A percentile compares a stretch with the other conserved stretches of the same genome.
These are phyloP conservation scores for Percina caprodes DNA, from an alignment of 2,113 vertebrate species.

Conservation along the genomic window DNA sequence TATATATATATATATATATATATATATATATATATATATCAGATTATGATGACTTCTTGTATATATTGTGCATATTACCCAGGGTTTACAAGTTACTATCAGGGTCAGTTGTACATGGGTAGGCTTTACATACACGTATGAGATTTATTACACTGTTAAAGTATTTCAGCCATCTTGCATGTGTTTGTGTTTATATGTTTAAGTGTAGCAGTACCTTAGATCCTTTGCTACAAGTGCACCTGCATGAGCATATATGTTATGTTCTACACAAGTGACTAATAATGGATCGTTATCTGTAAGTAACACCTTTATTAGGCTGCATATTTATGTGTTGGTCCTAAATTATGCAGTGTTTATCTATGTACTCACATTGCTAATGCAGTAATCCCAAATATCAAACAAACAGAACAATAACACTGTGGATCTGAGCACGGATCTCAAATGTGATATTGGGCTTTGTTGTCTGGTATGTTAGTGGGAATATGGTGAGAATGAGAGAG, in stretches of 20 bases:
- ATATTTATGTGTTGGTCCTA: constrained; percentile 39
- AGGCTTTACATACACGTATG: constrained; percentile 44
- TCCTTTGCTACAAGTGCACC: constrained; percentile 39
- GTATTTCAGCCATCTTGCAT: constrained; percentile 60
- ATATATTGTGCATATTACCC: constrained; percentile 13
- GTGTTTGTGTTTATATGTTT: constrained; percentile 59
- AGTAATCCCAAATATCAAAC: constrained; percentile 68
- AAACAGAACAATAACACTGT: constrained; percentile 62
- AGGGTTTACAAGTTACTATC: constrained; percentile 30
- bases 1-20: too few relatives aligned
- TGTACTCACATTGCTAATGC: constrained; percentile 55
- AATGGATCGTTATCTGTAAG: constrained; percentile 68
- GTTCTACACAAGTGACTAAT: constrained; percentile 69
- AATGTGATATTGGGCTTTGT: constrained; percentile 59
- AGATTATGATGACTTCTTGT: constrained; percentile 27
- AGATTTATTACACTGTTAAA: constrained; percentile 43
- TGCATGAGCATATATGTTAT: constrained; percentile 61
- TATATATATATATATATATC: too few relatives aligned
- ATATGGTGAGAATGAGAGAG: constrained; percentile 57
- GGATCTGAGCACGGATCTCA: constrained; percentile 47
- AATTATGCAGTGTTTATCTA: constrained; percentile 56
- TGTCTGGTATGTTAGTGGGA: constrained; percentile 67
- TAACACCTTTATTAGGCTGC: constrained; percentile 49
- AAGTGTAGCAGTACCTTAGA: constrained; percentile 45
- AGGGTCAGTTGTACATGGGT: constrained; percentile 51